Conservation (phyloP, 2,888 invertebrate species). For the Caenorhabditis plicata region DNA sequence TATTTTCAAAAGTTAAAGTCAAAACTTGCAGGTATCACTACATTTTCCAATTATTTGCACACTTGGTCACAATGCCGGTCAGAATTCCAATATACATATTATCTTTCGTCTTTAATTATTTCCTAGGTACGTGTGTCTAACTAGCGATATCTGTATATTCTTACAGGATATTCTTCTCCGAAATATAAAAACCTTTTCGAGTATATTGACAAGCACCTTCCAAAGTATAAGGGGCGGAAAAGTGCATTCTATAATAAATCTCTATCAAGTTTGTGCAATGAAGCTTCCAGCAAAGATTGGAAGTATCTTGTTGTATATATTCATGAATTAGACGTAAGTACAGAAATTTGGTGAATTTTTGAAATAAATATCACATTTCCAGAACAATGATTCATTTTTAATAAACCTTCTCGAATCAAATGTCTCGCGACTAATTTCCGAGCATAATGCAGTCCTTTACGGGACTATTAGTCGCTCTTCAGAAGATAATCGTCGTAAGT, state of each 20-base stretch:
- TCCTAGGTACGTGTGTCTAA: conserved; percentile 9
- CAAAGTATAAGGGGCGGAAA: conserved; percentile 2
- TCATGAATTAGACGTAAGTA: conserved; percentile 6
- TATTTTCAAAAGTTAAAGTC: no score
- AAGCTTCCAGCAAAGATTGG: conserved; percentile 9
- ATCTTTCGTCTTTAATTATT: conserved; percentile 9
- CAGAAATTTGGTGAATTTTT: background rate
- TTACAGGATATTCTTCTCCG: conserved; percentile 7
- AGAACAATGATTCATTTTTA: conserved; percentile 4
- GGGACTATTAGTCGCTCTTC: conserved; percentile 15
- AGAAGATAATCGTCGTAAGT: conserved; percentile 12
- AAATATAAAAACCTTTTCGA: conserved; percentile 1
- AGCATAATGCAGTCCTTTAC: conserved; percentile 10
- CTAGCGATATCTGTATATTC: background rate
- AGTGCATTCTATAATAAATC: background rate
- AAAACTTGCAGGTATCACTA: conserved; percentile 16
- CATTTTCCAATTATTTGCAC: conserved; percentile 11
- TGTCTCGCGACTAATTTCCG: conserved; percentile 5
- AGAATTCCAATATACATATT: conserved; percentile 14
- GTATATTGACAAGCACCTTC: conserved; percentile 4
- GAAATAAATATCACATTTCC: background rate
- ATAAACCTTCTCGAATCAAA: conserved; percentile 6
- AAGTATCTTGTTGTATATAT: conserved; percentile 24
- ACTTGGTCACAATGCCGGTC: conserved; percentile 20
- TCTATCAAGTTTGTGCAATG: background rate